Conservation (phyloP, 2,797 vertebrate genomes). For the Denticeps clupeoides region DNA sequence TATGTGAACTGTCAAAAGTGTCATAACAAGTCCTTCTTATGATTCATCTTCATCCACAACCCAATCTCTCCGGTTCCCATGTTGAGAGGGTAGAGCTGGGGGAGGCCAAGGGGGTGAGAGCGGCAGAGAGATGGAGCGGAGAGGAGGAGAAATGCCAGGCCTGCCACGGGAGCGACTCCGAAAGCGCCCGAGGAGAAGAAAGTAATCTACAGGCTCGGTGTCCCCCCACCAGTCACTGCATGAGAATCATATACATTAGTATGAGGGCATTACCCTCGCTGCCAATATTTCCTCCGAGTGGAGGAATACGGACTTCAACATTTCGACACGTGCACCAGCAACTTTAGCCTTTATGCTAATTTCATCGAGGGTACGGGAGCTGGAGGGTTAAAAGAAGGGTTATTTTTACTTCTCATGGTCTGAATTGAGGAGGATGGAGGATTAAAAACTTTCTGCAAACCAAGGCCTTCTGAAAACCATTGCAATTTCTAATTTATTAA, state of each 20-base stretch:
- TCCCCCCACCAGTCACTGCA: slow-evolving; percentile 52
- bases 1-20: slow-evolving; percentile 25
- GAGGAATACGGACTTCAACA: slow-evolving; percentile 1
- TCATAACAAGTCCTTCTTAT: slow-evolving; percentile 35
- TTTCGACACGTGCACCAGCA: not conserved
- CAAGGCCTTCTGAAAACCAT: too few species aligned
- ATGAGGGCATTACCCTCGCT: not conserved
- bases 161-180: slow-evolving; percentile 53
- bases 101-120: not conserved
- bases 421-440: too few species aligned
- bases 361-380: too few species aligned
- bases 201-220: slow-evolving; percentile 60
- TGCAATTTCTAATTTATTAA: too few species aligned
- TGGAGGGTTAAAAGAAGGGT: too few species aligned
- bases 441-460: too few species aligned
- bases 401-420: too few species aligned
- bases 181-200: slow-evolving; percentile 56
- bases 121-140: not conserved
- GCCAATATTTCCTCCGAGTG: slow-evolving; percentile 7
- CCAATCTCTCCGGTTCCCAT: slow-evolving; percentile 54
- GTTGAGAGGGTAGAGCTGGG: too few species aligned
- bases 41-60: slow-evolving; percentile 63
- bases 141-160: slow-evolving; percentile 36
- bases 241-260: slow-evolving; percentile 59
- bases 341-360: too few species aligned